These are phyloP conservation scores for Mirounga angustirostris DNA, from an alignment of 2,113 vertebrate genomes.

Conservation along the genomic window DNA sequence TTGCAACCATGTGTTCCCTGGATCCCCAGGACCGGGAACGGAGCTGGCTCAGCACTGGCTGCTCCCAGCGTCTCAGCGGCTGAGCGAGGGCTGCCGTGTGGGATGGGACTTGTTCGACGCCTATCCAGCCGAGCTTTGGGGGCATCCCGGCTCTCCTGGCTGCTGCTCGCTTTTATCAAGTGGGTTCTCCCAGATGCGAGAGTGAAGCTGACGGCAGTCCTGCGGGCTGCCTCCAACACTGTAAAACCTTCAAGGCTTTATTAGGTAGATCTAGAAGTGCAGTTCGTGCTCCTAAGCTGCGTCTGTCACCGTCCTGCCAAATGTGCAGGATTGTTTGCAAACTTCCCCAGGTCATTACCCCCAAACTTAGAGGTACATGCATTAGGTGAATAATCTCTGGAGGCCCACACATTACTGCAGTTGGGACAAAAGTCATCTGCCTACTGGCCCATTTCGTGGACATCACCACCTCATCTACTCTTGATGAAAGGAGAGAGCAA, in stretches of 20 bases:
- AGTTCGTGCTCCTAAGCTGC: not conserved
- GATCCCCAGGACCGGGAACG: not conserved
- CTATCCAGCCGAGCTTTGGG: too few relatives aligned
- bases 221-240: not conserved
- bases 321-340: not conserved
- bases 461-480: not conserved
- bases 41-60: rapidly evolving
- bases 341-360: not conserved
- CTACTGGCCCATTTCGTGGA: not conserved
- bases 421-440: not conserved
- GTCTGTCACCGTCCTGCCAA: not conserved
- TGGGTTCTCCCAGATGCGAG: not conserved
- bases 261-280: not conserved
- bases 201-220: not conserved
- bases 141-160: not conserved
- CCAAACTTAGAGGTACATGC: not conserved
- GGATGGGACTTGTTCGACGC: rapidly evolving
- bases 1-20: not conserved
- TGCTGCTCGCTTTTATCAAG: not conserved
- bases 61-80: not conserved
- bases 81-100: rapidly evolving
- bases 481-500: not conserved
- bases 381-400: not conserved
- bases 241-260: not conserved
- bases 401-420: rapidly evolving